Evolutionary conservation across 2,113 vertebrate genomes (phyloP).

Genomic region (Martes martes): DNA sequence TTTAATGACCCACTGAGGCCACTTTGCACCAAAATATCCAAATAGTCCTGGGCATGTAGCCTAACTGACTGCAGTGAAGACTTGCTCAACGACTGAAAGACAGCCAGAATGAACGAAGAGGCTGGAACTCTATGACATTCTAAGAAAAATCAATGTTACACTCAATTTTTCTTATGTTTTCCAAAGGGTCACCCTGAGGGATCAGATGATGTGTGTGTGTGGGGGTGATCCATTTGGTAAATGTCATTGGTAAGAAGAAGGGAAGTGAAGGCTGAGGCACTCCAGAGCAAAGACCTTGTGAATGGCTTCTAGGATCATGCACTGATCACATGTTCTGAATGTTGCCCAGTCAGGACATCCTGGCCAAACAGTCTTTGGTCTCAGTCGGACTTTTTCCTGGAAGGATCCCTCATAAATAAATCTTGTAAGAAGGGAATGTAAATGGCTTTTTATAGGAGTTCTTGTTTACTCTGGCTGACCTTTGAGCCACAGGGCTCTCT

Average conservation of each 20-base stretch:
- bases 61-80: not conserved
- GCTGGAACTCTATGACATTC: not conserved
- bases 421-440: slow-evolving; percentile 71
- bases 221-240: not conserved
- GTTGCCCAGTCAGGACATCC: slow-evolving; percentile 74
- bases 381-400: slow-evolving; percentile 73
- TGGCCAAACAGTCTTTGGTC: slow-evolving; percentile 75
- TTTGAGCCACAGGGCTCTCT: slow-evolving; percentile 70
- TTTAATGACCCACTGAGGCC: not conserved
- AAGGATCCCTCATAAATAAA: slow-evolving; percentile 78
- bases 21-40: not conserved
- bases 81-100: slow-evolving; percentile 4
- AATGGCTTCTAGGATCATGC: slow-evolving; percentile 50
- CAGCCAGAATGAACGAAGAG: not conserved
- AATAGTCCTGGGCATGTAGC: not conserved
- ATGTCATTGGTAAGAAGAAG: slow-evolving; percentile 13
- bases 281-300: slow-evolving; percentile 34
- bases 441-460: slow-evolving; percentile 75
- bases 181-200: not conserved
- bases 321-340: slow-evolving; percentile 53
- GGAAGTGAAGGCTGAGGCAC: slow-evolving; percentile 24
- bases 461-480: slow-evolving; percentile 78
- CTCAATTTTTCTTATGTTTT: not conserved
- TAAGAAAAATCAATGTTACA: not conserved
- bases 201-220: not conserved